phyloP scores from a whole-genome alignment of 2,888 invertebrate genomes.

The Anaspis maculata region DNA sequence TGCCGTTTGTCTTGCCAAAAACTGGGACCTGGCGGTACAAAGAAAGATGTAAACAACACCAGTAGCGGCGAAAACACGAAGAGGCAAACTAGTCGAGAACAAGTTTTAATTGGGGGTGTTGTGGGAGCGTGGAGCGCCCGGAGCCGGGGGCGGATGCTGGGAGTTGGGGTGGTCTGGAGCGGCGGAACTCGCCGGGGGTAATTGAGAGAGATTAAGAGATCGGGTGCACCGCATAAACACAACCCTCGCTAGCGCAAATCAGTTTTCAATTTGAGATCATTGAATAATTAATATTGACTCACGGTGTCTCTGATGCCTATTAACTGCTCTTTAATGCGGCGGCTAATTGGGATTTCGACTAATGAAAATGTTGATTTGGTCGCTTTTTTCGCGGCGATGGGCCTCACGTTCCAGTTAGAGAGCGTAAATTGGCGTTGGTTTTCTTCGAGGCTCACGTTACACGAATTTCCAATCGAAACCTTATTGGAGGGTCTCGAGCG shows the following conservation, averaged over 20 bases:
- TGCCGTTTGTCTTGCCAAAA: no score
- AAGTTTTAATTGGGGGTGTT: conserved; percentile 23
- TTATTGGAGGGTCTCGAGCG: no score
- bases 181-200: conserved; percentile 30
- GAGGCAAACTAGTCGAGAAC: conserved; percentile 23
- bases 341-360: conserved; percentile 20
- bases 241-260: conserved; percentile 33
- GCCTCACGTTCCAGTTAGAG: no score
- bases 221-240: conserved; percentile 39
- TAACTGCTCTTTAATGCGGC: conserved; percentile 26
- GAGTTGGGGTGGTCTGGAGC: conserved; percentile 22
- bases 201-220: conserved; percentile 41
- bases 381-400: background rate
- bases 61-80: conserved; percentile 18
- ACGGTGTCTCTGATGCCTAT: conserved; percentile 28
- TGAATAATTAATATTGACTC: conserved; percentile 39
- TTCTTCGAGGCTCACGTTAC: no score
- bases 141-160: conserved; percentile 21
- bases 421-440: no score
- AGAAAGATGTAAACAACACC: no score
- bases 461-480: background rate
- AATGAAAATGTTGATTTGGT: conserved; percentile 15
- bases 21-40: no score
- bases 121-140: conserved; percentile 15
- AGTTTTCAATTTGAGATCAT: conserved; percentile 38